A percentile compares a stretch with the other conserved stretches of the same genome.
phyloP scores from a whole-genome alignment of 1,140 invertebrate species.

The Paramacrobiotus metropolitanus region DNA sequence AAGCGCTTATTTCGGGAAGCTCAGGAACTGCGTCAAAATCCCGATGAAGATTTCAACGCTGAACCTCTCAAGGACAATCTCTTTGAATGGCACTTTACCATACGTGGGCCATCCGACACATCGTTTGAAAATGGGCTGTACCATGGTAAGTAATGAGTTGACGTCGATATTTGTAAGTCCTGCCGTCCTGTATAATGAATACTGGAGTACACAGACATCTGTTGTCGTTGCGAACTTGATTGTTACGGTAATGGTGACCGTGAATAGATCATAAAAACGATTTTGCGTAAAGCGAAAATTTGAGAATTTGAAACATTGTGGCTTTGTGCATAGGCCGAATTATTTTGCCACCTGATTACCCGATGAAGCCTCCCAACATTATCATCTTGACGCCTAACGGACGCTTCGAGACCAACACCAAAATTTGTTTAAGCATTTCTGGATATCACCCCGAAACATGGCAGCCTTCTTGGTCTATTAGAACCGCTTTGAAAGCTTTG shows the following conservation, averaged over 20 bases:
- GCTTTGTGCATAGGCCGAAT: slow-evolving; percentile 43
- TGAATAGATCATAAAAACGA: neutral
- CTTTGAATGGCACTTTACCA: slow-evolving; percentile 95
- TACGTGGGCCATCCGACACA: slow-evolving; percentile 55
- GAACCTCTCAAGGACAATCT: slow-evolving; percentile 78
- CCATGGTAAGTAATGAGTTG: slow-evolving; percentile 34
- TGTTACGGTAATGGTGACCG: neutral
- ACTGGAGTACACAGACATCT: too few relatives aligned
- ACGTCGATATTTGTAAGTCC: neutral
- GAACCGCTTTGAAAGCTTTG: slow-evolving; percentile 69
- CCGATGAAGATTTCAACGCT: slow-evolving; percentile 72
- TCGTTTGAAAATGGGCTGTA: slow-evolving; percentile 74
- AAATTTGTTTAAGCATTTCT: slow-evolving; percentile 87
- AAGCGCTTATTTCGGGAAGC: slow-evolving; percentile 83
- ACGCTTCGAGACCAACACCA: slow-evolving; percentile 75
- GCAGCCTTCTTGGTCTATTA: slow-evolving; percentile 87
- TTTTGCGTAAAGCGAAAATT: slow-evolving; percentile 9
- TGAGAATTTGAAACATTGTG: slow-evolving; percentile 19
- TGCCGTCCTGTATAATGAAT: neutral
- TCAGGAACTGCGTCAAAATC: slow-evolving; percentile 44
- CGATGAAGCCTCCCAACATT: slow-evolving; percentile 91
- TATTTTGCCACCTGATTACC: slow-evolving; percentile 65
- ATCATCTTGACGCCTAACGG: slow-evolving; percentile 82
- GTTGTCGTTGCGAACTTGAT: neutral
- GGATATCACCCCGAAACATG: slow-evolving; percentile 92